These are phyloP conservation scores for Microctonus brassicae DNA, from an alignment of 2,888 invertebrate species.

Conservation along the genomic window DNA sequence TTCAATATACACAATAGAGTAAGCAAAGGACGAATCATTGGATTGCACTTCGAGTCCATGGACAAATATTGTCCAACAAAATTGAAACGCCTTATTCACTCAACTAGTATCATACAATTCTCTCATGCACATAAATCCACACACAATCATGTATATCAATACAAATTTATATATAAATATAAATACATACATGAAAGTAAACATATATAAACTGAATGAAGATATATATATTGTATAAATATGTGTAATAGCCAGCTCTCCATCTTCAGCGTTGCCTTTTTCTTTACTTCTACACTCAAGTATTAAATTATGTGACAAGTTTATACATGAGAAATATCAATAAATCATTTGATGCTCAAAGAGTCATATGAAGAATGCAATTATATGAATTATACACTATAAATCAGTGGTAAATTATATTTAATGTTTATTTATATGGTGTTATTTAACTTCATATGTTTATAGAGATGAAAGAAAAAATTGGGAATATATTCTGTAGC, in stretches of 20 bases:
- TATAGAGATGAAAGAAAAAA: background rate
- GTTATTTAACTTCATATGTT: background rate
- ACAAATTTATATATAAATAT: no score
- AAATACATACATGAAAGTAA: background rate
- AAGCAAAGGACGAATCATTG: slow-evolving; percentile 37
- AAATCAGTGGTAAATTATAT: slow-evolving; percentile 25
- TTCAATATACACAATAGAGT: background rate
- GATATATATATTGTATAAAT: background rate
- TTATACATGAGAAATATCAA: slow-evolving; percentile 13
- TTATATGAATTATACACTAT: slow-evolving; percentile 10
- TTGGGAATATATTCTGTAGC: background rate
- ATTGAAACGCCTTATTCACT: slow-evolving; percentile 42
- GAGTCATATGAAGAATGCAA: slow-evolving; percentile 17
- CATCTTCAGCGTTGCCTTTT: slow-evolving; percentile 11
- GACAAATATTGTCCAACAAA: slow-evolving; percentile 46
- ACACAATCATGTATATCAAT: no score
- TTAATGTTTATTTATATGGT: background rate
- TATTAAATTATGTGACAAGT: slow-evolving; percentile 6
- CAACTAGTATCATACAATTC: slow-evolving; percentile 1
- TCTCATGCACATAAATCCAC: background rate
- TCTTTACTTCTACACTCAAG: background rate
- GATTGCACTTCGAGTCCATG: slow-evolving; percentile 34
- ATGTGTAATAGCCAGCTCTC: no score
- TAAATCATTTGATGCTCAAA: slow-evolving; percentile 30
- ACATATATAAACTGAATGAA: background rate